A percentile compares a stretch with the other conserved stretches of the same genome.
phyloP scores from a whole-genome alignment of 2,797 vertebrate species.

The Halcyon smyrnensis region DNA sequence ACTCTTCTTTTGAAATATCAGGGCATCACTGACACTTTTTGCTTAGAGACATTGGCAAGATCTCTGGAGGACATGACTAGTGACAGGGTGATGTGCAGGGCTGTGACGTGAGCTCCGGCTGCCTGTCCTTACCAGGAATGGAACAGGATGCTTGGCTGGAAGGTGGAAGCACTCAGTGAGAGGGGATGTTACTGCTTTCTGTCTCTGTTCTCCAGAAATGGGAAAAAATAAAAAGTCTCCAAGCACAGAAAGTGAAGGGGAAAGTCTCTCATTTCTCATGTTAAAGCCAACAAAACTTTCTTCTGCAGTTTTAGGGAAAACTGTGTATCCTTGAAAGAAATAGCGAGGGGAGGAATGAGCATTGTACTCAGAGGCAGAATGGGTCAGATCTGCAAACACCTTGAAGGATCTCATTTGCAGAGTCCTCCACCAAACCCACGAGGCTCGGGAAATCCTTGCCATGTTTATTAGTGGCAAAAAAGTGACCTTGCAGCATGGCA shows the following conservation, averaged over 20 bases:
- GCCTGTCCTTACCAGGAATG: background rate
- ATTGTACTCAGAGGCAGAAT: background rate
- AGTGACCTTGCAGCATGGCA: rapidly evolving
- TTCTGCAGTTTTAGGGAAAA: background rate
- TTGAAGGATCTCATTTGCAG: background rate
- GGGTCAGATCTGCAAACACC: background rate
- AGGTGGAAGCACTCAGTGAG: background rate
- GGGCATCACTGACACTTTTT: background rate
- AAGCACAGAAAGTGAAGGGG: background rate
- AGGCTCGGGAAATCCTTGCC: background rate
- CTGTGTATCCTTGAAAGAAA: background rate
- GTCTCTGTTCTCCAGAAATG: background rate
- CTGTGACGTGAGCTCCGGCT: background rate
- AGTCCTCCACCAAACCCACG: background rate
- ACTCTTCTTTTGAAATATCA: background rate
- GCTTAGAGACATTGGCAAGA: slow-evolving; percentile 13
- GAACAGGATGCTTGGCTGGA: slow-evolving; percentile 4
- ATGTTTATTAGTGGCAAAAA: rapidly evolving
- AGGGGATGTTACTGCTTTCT: background rate
- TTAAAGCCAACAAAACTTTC: background rate
- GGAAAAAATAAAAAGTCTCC: rapidly evolving
- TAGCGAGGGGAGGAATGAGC: background rate
- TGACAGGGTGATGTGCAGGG: background rate
- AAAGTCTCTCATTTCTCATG: background rate
- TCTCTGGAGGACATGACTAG: slow-evolving; percentile 11